phyloP scores from a whole-genome alignment of 2,113 vertebrate species.

The Leptobrachium ailaonicum region DNA sequence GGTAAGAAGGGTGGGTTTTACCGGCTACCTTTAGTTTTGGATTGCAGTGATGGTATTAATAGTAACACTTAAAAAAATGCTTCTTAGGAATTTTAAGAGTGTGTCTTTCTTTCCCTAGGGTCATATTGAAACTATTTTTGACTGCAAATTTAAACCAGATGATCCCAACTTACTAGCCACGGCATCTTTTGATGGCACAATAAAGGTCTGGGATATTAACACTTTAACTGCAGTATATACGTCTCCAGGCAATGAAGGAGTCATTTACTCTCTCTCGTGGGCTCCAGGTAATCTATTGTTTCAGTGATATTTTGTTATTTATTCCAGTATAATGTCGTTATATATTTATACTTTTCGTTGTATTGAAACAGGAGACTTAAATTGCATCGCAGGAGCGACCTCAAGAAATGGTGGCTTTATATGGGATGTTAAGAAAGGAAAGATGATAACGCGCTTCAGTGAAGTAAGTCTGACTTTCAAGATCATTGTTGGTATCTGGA shows the following conservation, averaged over 20 bases:
- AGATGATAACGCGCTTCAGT: slow-evolving; percentile 90
- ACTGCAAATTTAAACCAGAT: slow-evolving; percentile 97
- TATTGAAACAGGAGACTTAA: slow-evolving; percentile 80
- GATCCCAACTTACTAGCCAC: slow-evolving; percentile 94
- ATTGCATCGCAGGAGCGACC: slow-evolving; percentile 93
- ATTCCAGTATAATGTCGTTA: slow-evolving; percentile 19
- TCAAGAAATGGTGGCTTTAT: slow-evolving; percentile 93
- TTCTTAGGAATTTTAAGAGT: too few relatives aligned
- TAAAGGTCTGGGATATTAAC: slow-evolving; percentile 98
- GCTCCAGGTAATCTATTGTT: slow-evolving; percentile 82
- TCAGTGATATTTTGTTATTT: background rate
- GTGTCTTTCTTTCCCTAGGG: slow-evolving; percentile 69
- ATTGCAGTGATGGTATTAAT: too few relatives aligned
- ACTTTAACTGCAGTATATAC: slow-evolving; percentile 89
- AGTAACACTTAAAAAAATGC: too few relatives aligned
- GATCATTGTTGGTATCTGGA: too few relatives aligned
- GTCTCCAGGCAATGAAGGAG: slow-evolving; percentile 94
- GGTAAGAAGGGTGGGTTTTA: too few relatives aligned
- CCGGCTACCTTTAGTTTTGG: too few relatives aligned
- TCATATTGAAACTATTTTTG: slow-evolving; percentile 97
- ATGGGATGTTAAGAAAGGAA: slow-evolving; percentile 91
- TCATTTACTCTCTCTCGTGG: slow-evolving; percentile 97
- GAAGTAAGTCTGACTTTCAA: slow-evolving; percentile 71
- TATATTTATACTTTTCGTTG: slow-evolving; percentile 7
- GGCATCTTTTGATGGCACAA: slow-evolving; percentile 96